These are phyloP conservation scores for Neuroterus valhalla DNA, from an alignment of 1,140 invertebrate species.

Conservation along the genomic window DNA sequence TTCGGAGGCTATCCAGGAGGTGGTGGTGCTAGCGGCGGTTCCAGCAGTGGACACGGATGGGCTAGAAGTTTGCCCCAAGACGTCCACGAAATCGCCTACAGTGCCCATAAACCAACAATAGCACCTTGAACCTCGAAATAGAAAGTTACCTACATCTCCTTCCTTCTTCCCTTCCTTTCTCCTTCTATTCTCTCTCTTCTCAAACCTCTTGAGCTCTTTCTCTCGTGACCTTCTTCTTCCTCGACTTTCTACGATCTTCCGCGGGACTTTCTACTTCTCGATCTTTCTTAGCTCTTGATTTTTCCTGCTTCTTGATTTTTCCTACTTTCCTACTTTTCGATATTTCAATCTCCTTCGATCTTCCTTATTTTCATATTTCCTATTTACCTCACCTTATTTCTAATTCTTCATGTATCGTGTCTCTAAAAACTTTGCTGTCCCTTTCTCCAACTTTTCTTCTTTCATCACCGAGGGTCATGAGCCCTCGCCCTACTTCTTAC, in stretches of 20 bases:
- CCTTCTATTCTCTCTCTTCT: constrained; percentile 40
- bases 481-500: constrained; percentile 26
- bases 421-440: constrained; percentile 15
- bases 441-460: constrained; percentile 23
- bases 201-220: constrained; percentile 38
- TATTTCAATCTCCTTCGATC: constrained; percentile 33
- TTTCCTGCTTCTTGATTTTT: constrained; percentile 11
- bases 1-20: constrained; percentile 77
- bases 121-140: constrained; percentile 54
- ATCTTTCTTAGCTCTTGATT: constrained; percentile 2
- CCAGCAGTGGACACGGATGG: constrained; percentile 80
- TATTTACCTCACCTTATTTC: not conserved
- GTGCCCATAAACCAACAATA: constrained; percentile 79
- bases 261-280: constrained; percentile 25
- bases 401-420: not conserved
- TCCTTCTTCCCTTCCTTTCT: constrained; percentile 42
- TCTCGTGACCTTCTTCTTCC: constrained; percentile 25
- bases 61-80: constrained; percentile 80
- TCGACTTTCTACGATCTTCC: constrained; percentile 31
- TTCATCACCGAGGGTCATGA: constrained; percentile 1
- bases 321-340: constrained; percentile 25
- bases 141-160: constrained; percentile 50
- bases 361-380: constrained; percentile 10
- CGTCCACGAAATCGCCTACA: constrained; percentile 84
- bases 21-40: constrained; percentile 73